Conservation (phyloP, 2,888 invertebrate species). For the Diarsia dahlii region DNA sequence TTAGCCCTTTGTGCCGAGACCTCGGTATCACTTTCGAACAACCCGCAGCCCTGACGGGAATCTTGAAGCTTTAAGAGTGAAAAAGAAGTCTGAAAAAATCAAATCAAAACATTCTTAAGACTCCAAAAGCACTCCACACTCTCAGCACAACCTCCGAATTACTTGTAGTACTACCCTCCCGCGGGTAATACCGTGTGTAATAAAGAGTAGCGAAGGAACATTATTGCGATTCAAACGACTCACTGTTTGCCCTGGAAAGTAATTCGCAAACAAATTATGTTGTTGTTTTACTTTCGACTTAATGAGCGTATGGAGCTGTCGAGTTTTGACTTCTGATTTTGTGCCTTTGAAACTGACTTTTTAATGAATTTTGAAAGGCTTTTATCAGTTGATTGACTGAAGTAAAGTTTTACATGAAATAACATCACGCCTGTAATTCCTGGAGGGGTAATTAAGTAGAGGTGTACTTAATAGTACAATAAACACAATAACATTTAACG, state of each 20-base stretch:
- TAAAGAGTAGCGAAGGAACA: slow-evolving; percentile 74
- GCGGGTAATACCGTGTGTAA: slow-evolving; percentile 72
- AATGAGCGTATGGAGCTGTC: slow-evolving; percentile 60
- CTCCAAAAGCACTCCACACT: slow-evolving; percentile 48
- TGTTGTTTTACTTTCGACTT: slow-evolving; percentile 65
- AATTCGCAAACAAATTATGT: slow-evolving; percentile 73
- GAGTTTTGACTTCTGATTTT: slow-evolving; percentile 34
- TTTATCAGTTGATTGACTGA: slow-evolving; percentile 2
- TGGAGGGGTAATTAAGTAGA: neutral
- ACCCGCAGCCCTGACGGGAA: too few species aligned
- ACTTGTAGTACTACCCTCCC: slow-evolving; percentile 69
- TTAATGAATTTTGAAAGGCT: slow-evolving; percentile 23
- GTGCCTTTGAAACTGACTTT: slow-evolving; percentile 39
- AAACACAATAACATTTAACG: too few species aligned
- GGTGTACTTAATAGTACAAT: too few species aligned
- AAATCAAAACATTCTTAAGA: slow-evolving; percentile 18
- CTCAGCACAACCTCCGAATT: slow-evolving; percentile 66
- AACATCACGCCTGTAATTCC: neutral
- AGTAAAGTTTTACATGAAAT: neutral
- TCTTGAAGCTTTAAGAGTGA: neutral
- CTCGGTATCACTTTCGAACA: too few species aligned
- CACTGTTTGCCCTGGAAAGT: slow-evolving; percentile 64
- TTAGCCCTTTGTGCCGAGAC: too few species aligned
- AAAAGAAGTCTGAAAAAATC: slow-evolving; percentile 9
- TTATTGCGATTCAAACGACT: slow-evolving; percentile 69